Evolutionary conservation across 2,888 invertebrate genomes (phyloP), one percentile per base, ranked within the genome.

Genomic region (Drosophila atripex): DNA sequence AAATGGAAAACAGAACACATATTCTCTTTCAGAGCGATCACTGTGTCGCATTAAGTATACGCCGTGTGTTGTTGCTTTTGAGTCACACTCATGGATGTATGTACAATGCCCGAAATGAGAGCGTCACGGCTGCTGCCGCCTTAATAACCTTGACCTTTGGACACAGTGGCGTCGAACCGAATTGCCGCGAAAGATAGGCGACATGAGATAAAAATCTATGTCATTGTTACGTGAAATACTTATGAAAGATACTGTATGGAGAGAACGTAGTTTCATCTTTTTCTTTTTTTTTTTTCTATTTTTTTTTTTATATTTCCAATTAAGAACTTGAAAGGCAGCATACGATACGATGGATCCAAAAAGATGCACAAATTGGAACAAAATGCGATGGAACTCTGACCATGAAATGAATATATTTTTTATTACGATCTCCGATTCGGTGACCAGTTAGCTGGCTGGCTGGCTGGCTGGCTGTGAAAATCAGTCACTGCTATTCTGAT

Each of bases 101-200:
- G n/a, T n/a, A n/a, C n/a, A n/a, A 9, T 9, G 35, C 21, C 21
- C 61, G 12, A 16, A 47, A 16, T 11, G 23, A 61, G 63, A 61
- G 60, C 30, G 21, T 38, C 16, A 39, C 11, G 46, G 38, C 30
- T 28, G 38, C 30, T 28, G 61, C 8, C 11, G 38, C 9, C n/a
- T 14, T 11, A 2, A 11, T 45, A 64, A 53, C 63, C 63, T 64
- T 64, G 63, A 64, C 63, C 63, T 64, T 64, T 64, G 63, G 16
- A 45, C 66, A 32, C 35, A 43, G 61, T 65, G 28, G 68, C 63
- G n/a, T 11, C 66, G 66, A 54, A 63, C 45, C 66, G 54, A 66
- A 63, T 63, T 52, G 63, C 63, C 66, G 21, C 8, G 45, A 43
- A 66, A 66, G 41, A 41, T 25, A 23, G 28, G 41, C 32, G 28